These are phyloP conservation scores for Coracopsis vasa DNA, from an alignment of 2,113 vertebrate species.

Conservation along the genomic window DNA sequence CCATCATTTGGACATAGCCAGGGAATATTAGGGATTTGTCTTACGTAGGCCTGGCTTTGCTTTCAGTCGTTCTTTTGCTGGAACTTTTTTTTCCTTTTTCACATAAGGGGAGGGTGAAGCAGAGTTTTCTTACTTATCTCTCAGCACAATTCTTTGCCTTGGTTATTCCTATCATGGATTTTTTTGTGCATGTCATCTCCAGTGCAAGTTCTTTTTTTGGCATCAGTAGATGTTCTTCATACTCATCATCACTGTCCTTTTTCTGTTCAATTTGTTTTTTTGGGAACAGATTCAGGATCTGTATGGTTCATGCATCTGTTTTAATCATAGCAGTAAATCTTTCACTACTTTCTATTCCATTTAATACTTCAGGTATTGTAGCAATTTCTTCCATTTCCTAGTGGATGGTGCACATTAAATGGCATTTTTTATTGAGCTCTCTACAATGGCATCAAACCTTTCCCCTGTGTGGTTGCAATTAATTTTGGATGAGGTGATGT, in stretches of 20 bases:
- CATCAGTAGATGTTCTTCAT: not conserved
- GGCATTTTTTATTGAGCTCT: not conserved
- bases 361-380: not conserved
- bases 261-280: not conserved
- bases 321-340: not conserved
- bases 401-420: accelerated
- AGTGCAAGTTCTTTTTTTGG: not conserved
- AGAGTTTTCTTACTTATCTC: not conserved
- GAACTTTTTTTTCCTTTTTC: not conserved
- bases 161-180: not conserved
- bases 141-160: not conserved
- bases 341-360: not conserved
- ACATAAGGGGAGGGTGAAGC: not conserved
- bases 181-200: not conserved
- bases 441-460: not conserved
- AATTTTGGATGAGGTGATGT: not conserved
- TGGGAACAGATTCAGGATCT: not conserved
- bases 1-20: not conserved
- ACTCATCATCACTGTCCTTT: not conserved
- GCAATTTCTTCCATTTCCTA: not conserved
- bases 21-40: not conserved
- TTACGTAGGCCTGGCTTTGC: not conserved
- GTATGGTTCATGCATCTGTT: not conserved
- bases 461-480: not conserved
- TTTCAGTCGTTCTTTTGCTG: not conserved